Evolutionary conservation across 1,140 invertebrate genomes (phyloP), one percentile per base, ranked within the genome.

Genomic region (Penaeus vannamei): DNA sequence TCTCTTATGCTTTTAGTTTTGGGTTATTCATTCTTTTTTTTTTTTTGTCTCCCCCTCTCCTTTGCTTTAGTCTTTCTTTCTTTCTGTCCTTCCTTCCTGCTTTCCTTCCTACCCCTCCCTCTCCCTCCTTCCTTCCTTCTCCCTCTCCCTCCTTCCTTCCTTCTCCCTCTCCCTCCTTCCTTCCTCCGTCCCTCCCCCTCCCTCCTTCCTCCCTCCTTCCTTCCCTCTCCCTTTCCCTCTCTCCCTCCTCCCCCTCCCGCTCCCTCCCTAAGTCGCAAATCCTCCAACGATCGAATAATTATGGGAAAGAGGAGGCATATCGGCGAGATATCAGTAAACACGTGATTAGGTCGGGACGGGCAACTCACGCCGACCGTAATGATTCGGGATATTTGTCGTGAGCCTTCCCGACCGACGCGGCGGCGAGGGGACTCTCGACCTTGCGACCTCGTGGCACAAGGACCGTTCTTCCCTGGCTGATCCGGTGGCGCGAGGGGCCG

Each of bases 321-420:
- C 23, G 29, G 80, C 59, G 53, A 64, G n/a, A 84, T 32, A 84
- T 84, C 81, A 62, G 81, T 84, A 84, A 84, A 84, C 81, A 84
- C 81, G 66, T 84, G 81, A 84, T 84, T 84, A 84, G 81, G 81
- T 84, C 22, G 59, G 53, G 61, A 61, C 59, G 14, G 81, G 61
- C 46, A 76, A 76, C 72, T 76, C 72, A 29, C 7, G 32, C 29
- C 42, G 72, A 76, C 72, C 42, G 72, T 29, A 76, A 76, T 76
- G 72, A 76, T 76, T 76, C 29, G 19, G 72, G 29, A 32, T 42
- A 36, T 17, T 76, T 36, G 72, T 76, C 42, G 42, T 36, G 72
- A 36, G 22, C 42, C 72, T 76, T 76, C 22, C n/a, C 29, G 72
- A 76, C 72, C 10, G 29, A 19, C n/a, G 22, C n/a, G 1, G 5